Percentiles rank a stretch among this genome's conserved stretches.
Conservation (phyloP, 1,140 invertebrate genomes). For the Palaemon carinicauda region DNA sequence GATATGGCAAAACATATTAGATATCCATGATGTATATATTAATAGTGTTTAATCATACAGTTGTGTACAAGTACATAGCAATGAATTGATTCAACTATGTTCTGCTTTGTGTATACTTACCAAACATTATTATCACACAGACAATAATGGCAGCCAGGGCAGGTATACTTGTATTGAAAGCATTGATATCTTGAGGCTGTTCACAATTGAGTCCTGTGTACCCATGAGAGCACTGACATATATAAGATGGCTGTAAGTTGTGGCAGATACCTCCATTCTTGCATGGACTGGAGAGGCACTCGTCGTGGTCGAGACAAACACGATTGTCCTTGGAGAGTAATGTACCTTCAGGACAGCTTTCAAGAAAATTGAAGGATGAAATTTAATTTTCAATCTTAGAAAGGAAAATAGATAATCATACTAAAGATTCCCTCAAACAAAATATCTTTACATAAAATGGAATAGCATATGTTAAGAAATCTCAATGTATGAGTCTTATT, state of each 20-base stretch:
- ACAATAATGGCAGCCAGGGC: conserved; percentile 91
- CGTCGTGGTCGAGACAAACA: conserved; percentile 92
- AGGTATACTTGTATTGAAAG: conserved; percentile 90
- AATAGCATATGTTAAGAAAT: too few species aligned
- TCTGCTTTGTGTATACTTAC: conserved; percentile 67
- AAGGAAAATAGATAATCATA: too few species aligned
- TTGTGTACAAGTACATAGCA: too few species aligned
- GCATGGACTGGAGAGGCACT: conserved; percentile 91
- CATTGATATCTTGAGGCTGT: conserved; percentile 89
- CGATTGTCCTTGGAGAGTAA: conserved; percentile 87
- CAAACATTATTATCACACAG: conserved; percentile 91
- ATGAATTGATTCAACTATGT: too few species aligned
- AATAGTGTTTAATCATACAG: too few species aligned
- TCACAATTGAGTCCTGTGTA: conserved; percentile 95
- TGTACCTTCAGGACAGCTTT: conserved; percentile 90
- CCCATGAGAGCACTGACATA: conserved; percentile 86
- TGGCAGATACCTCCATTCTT: conserved; percentile 88
- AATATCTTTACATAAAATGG: too few species aligned
- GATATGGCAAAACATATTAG: too few species aligned
- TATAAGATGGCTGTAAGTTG: conserved; percentile 85
- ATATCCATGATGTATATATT: too few species aligned
- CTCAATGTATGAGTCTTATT: too few species aligned
- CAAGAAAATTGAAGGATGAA: not conserved
- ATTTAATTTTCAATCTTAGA: too few species aligned
- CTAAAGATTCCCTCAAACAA: too few species aligned